Evolutionary conservation across 1,140 invertebrate genomes (phyloP).

Genomic region (Scaptomyza pallida): DNA sequence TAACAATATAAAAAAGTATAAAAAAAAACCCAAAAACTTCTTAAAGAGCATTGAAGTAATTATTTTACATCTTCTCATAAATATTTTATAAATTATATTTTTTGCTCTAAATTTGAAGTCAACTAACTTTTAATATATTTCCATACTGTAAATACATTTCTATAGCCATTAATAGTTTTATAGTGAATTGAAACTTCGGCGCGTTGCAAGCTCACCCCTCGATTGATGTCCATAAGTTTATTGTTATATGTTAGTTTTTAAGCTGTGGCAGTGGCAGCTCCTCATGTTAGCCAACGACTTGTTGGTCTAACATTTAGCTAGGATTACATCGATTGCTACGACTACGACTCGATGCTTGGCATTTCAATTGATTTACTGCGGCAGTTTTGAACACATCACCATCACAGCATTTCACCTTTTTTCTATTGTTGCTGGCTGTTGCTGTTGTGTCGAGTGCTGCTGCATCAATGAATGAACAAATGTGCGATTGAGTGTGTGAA

Average conservation of each 20-base stretch:
- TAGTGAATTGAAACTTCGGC: background rate
- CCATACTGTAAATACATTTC: too few relatives aligned
- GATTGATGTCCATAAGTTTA: background rate
- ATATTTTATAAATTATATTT: too few relatives aligned
- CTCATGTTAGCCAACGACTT: background rate
- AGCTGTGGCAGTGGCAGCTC: constrained; percentile 13
- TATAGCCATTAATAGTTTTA: background rate
- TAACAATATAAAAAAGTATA: too few relatives aligned
- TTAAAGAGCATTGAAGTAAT: too few relatives aligned
- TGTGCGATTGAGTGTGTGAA: constrained; percentile 41
- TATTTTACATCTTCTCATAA: too few relatives aligned
- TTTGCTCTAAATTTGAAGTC: too few relatives aligned
- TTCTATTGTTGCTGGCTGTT: constrained; percentile 9
- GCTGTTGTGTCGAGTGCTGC: constrained; percentile 30
- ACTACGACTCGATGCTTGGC: constrained; percentile 21
- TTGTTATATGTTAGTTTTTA: constrained; percentile 13
- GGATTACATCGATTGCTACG: constrained; percentile 29
- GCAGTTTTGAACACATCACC: constrained; percentile 18
- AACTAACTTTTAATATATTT: too few relatives aligned
- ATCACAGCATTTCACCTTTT: constrained; percentile 44
- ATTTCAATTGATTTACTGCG: constrained; percentile 51
- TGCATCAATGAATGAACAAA: constrained; percentile 49
- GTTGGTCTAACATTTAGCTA: constrained; percentile 14
- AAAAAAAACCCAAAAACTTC: too few relatives aligned
- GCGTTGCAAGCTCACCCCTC: background rate